Percentiles rank a stretch among this genome's conserved stretches.
Conservation (phyloP, 1,140 invertebrate species). For the Pogonus chalceus region DNA sequence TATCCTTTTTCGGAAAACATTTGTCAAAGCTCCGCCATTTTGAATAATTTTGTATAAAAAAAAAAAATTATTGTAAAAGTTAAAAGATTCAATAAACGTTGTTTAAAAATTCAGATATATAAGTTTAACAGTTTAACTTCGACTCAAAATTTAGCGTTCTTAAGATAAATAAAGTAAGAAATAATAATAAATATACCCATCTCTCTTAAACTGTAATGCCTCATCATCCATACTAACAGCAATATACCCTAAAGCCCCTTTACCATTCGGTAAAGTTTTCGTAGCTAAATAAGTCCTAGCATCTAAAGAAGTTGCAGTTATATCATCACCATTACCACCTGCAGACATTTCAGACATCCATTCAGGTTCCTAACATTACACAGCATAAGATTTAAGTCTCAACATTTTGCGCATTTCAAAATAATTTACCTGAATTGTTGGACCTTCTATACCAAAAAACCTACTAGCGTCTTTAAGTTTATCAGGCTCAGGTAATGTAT, state of each 20-base stretch:
- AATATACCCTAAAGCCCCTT: slow-evolving; percentile 35
- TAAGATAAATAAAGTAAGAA: too few species aligned
- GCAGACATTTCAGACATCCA: slow-evolving; percentile 23
- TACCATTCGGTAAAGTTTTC: slow-evolving; percentile 30
- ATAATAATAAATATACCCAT: too few species aligned
- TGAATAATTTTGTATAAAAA: too few species aligned
- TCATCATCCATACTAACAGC: slow-evolving; percentile 25
- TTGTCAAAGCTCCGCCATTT: too few species aligned
- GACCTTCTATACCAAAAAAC: slow-evolving; percentile 21
- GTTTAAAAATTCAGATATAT: too few species aligned
- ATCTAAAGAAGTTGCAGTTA: slow-evolving; percentile 17
- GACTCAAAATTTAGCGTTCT: too few species aligned
- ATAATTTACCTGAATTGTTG: slow-evolving; percentile 2
- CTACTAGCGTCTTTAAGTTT: slow-evolving; percentile 26
- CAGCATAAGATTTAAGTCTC: background rate
- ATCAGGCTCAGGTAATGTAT: slow-evolving; percentile 24
- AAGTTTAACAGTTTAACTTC: too few species aligned
- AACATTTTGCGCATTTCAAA: background rate
- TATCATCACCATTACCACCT: slow-evolving; percentile 21
- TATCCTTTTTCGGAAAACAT: too few species aligned
- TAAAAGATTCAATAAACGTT: too few species aligned
- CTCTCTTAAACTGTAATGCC: too few species aligned
- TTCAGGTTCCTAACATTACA: slow-evolving; percentile 21
- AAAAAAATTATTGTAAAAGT: too few species aligned
- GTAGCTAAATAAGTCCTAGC: slow-evolving; percentile 36